phyloP scores from a whole-genome alignment of 1,140 invertebrate genomes.

The Rhagoletis zephyria region DNA sequence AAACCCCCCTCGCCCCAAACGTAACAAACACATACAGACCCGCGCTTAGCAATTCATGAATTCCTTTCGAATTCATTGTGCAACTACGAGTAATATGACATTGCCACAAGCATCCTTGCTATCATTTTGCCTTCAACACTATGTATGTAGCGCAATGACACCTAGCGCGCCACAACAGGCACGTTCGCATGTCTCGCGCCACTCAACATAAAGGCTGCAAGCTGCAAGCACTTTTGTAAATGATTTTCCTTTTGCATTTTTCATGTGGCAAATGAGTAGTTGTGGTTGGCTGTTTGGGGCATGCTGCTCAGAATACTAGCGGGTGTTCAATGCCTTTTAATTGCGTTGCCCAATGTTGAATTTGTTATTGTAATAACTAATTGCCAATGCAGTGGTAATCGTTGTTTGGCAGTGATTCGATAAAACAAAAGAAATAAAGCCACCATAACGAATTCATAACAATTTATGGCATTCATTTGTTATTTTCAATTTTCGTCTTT shows the following conservation, averaged over 20 bases:
- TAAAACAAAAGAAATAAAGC: not conserved
- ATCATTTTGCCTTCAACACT: constrained; percentile 14
- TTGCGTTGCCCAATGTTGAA: constrained; percentile 1
- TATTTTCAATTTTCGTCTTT: not conserved
- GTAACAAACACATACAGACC: not conserved
- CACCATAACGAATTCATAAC: not conserved
- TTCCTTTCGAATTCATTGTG: constrained; percentile 37
- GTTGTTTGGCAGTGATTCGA: not conserved
- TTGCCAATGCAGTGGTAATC: not conserved
- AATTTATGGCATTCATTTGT: constrained; percentile 32
- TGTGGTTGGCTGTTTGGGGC: constrained; percentile 28
- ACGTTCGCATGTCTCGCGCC: not conserved
- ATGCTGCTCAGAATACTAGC: constrained; percentile 37
- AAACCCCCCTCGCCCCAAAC: not conserved
- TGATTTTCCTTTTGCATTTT: constrained; percentile 37
- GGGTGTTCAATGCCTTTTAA: constrained; percentile 44
- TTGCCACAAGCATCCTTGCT: constrained; percentile 29
- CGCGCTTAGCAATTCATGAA: not conserved
- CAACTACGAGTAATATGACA: constrained; percentile 9
- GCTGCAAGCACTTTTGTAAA: constrained; percentile 50
- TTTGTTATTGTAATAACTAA: constrained; percentile 50
- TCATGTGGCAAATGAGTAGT: constrained; percentile 40
- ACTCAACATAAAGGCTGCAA: not conserved
- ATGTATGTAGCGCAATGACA: not conserved
- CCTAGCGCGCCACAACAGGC: not conserved